Percentiles rank a stretch among this genome's conserved stretches.
Evolutionary conservation across 2,113 vertebrate genomes (phyloP).

Genomic region (Chunga burmeisteri): DNA sequence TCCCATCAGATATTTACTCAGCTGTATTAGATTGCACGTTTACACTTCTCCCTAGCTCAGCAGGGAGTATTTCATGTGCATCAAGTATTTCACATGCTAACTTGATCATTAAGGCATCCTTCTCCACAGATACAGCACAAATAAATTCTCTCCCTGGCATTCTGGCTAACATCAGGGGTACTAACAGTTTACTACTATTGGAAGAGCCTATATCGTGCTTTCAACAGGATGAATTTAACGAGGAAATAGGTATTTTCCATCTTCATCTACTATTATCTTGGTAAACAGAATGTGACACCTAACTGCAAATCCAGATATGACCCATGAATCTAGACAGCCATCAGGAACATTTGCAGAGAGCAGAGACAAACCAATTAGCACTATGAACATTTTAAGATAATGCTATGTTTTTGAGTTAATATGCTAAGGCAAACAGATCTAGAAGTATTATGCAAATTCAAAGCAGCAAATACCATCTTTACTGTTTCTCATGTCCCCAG

Average conservation of each 20-base stretch:
- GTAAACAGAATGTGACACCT: not conserved
- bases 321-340: not conserved
- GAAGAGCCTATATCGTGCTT: not conserved
- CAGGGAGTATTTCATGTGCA: not conserved
- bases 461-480: not conserved
- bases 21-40: not conserved
- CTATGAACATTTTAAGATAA: not conserved
- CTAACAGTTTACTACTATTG: not conserved
- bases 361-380: conserved; percentile 17
- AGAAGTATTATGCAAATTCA: not conserved
- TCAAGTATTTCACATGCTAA: conserved; percentile 41
- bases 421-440: not conserved
- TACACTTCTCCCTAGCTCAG: conserved; percentile 25
- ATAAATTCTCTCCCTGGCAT: not conserved
- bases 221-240: not conserved
- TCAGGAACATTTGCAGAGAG: not conserved
- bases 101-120: not conserved
- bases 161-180: not conserved
- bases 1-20: conserved; percentile 56
- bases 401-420: not conserved
- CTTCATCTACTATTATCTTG: not conserved
- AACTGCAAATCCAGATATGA: not conserved
- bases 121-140: not conserved
- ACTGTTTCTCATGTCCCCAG: not conserved
- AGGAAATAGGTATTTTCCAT: not conserved